phyloP scores from a whole-genome alignment of 2,797 vertebrate species.

The Anas acuta region DNA sequence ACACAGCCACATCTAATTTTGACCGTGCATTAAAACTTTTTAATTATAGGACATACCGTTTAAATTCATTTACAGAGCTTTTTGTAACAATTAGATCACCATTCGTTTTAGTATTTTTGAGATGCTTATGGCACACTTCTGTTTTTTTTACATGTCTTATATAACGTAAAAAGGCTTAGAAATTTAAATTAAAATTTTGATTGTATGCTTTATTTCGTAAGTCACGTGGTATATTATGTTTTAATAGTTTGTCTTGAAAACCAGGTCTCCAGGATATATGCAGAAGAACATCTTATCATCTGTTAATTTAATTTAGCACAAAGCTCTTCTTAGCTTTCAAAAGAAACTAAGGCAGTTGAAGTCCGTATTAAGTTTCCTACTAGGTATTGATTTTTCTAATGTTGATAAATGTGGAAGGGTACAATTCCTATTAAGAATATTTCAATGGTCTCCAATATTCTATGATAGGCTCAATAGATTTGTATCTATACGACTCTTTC shows the following conservation, averaged over 20 bases:
- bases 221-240: not conserved
- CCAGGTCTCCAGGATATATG: not conserved
- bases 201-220: not conserved
- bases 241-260: not conserved
- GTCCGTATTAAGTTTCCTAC: not conserved
- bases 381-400: conserved; percentile 22
- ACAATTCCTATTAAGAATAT: conserved; percentile 13
- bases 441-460: not conserved
- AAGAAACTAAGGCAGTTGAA: not conserved
- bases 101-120: not conserved
- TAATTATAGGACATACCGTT: not conserved
- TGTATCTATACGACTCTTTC: not conserved
- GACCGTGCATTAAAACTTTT: not conserved
- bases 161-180: not conserved
- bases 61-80: not conserved
- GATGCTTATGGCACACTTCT: not conserved
- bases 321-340: not conserved
- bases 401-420: conserved; percentile 30
- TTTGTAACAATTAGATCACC: not conserved
- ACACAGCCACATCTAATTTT: not conserved
- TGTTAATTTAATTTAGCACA: not conserved
- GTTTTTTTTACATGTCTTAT: not conserved
- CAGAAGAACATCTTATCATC: not conserved
- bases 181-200: not conserved
- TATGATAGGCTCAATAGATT: not conserved